Evolutionary conservation across 2,113 vertebrate genomes (phyloP).

Genomic region (Dipodomys spectabilis): DNA sequence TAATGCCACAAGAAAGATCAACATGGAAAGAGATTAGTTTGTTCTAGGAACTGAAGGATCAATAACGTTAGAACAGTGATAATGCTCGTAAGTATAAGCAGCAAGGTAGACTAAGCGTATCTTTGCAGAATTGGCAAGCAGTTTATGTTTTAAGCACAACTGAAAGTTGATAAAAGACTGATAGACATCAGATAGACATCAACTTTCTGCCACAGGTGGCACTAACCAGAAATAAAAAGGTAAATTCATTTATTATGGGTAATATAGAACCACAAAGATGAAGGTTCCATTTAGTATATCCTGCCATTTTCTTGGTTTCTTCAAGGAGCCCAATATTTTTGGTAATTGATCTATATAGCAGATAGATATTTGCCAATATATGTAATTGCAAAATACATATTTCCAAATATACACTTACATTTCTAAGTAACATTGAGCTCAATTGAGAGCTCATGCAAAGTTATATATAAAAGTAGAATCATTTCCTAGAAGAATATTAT

Average conservation of each 20-base stretch:
- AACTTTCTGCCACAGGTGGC: background rate
- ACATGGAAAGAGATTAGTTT: background rate
- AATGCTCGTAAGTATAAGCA: background rate
- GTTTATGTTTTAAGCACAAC: slow-evolving; percentile 20
- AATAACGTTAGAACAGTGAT: background rate
- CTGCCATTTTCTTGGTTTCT: slow-evolving; percentile 16
- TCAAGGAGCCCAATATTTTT: background rate
- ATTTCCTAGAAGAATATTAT: background rate
- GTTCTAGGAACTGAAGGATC: background rate
- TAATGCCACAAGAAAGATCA: background rate
- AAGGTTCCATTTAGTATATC: background rate
- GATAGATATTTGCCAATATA: background rate
- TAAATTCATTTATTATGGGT: slow-evolving; percentile 26
- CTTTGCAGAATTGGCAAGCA: background rate
- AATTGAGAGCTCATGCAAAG: background rate
- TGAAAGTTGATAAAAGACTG: background rate
- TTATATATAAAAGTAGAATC: background rate
- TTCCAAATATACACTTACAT: background rate
- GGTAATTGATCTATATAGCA: background rate
- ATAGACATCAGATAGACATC: background rate
- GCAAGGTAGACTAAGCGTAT: background rate
- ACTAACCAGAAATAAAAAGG: background rate
- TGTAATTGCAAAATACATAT: background rate
- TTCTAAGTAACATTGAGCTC: background rate
- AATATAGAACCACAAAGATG: background rate